Conservation (phyloP, 2,888 invertebrate species). For the Frankliniella fusca region DNA sequence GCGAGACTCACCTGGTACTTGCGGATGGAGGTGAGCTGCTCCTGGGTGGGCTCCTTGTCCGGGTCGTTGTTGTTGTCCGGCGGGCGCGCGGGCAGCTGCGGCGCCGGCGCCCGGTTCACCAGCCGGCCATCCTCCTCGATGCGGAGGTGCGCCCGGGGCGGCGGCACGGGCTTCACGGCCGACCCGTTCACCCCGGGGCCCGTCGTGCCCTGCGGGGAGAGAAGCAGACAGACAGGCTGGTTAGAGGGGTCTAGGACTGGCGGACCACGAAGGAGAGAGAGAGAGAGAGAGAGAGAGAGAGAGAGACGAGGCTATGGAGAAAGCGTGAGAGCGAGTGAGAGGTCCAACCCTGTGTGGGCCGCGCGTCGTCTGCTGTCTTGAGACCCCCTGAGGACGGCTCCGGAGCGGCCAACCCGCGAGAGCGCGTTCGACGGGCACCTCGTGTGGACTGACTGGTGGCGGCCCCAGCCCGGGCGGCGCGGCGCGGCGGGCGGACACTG, state of each 20-base stretch:
- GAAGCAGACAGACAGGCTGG: slow-evolving; percentile 3
- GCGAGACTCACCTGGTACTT: slow-evolving; percentile 75
- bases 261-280: not conserved
- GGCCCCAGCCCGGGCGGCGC: too few species aligned
- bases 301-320: too few species aligned
- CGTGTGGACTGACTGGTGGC: too few species aligned
- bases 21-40: slow-evolving; percentile 86
- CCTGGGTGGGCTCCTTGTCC: slow-evolving; percentile 63
- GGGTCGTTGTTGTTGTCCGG: slow-evolving; percentile 49
- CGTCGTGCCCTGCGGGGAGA: slow-evolving; percentile 9
- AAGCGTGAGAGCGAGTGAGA: too few species aligned
- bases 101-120: slow-evolving; percentile 61
- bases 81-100: slow-evolving; percentile 39
- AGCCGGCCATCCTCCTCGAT: slow-evolving; percentile 59
- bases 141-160: slow-evolving; percentile 62
- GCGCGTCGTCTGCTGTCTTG: too few species aligned
- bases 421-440: too few species aligned
- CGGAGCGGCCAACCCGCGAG: too few species aligned
- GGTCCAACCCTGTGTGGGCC: too few species aligned
- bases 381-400: too few species aligned
- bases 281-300: not conserved
- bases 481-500: too few species aligned
- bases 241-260: not conserved
- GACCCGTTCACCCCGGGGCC: slow-evolving; percentile 39
- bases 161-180: slow-evolving; percentile 56